phyloP scores from a whole-genome alignment of 2,797 vertebrate genomes.

The Eremophila alpestris region DNA sequence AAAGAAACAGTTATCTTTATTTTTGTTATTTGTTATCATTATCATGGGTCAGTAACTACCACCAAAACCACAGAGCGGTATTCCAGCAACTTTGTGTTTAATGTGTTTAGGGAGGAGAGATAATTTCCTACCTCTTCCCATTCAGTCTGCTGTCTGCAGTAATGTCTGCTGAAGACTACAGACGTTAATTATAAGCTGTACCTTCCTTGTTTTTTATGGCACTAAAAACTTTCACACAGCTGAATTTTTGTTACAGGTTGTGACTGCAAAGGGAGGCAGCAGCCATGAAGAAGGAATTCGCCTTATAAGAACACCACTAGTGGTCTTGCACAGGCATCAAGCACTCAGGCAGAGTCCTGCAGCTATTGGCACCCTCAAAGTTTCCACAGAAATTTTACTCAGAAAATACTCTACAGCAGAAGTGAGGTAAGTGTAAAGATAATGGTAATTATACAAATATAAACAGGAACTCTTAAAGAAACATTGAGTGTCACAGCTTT shows the following conservation, averaged over 20 bases:
- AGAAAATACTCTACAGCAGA: neutral
- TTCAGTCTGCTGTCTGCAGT: neutral
- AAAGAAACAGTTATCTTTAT: neutral
- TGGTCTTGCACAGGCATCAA: neutral
- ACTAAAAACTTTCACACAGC: neutral
- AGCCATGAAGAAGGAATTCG: neutral
- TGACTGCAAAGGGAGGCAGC: neutral
- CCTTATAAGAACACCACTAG: neutral
- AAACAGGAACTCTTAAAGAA: slow-evolving; percentile 56
- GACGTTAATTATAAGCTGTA: neutral
- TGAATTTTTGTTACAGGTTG: neutral
- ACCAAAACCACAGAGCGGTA: fast-evolving
- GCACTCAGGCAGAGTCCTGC: slow-evolving; percentile 23
- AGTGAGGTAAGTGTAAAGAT: neutral
- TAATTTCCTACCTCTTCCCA: neutral
- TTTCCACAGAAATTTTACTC: neutral
- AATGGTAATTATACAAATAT: slow-evolving; percentile 33
- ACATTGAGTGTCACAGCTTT: slow-evolving; percentile 38
- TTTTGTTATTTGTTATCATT: neutral
- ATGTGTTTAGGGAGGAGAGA: neutral
- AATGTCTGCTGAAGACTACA: neutral
- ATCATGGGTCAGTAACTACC: neutral
- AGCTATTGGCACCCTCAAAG: slow-evolving; percentile 6
- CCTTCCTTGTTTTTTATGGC: neutral
- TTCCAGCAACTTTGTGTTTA: neutral